A percentile compares a stretch with the other conserved stretches of the same genome.
phyloP scores from a whole-genome alignment of 2,797 vertebrate species.

The Betta splendens region DNA sequence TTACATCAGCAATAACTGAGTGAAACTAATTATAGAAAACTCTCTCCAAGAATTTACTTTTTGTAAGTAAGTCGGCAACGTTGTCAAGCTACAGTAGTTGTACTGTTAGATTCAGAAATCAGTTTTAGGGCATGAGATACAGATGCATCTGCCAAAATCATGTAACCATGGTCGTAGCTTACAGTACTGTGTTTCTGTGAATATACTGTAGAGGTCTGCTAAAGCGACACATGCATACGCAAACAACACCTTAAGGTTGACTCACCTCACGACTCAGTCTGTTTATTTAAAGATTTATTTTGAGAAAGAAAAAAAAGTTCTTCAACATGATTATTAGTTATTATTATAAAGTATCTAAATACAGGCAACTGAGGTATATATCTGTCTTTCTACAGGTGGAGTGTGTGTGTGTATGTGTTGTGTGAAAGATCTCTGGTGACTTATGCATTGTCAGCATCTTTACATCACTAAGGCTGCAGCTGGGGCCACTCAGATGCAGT shows the following conservation, averaged over 20 bases:
- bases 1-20: conserved; percentile 12
- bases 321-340: conserved; percentile 73
- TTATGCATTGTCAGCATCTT: conserved; percentile 51
- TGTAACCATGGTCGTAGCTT: too few species aligned
- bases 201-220: too few species aligned
- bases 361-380: conserved; percentile 87
- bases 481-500: conserved; percentile 66
- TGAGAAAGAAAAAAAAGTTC: conserved; percentile 60
- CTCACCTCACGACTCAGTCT: conserved; percentile 13
- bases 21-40: conserved; percentile 8
- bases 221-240: conserved; percentile 4
- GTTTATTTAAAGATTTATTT: conserved; percentile 80
- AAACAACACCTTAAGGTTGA: conserved; percentile 3
- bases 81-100: too few species aligned
- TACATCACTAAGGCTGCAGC: conserved; percentile 63
- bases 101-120: too few species aligned
- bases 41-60: neutral
- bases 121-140: too few species aligned
- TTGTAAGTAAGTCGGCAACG: too few species aligned
- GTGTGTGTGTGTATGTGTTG: conserved; percentile 16
- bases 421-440: conserved; percentile 30
- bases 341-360: conserved; percentile 83
- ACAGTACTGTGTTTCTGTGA: too few species aligned
- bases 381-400: conserved; percentile 72
- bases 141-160: too few species aligned